Evolutionary conservation across 2,888 invertebrate species (phyloP).

Genomic region (Agrilus cyanescens): DNA sequence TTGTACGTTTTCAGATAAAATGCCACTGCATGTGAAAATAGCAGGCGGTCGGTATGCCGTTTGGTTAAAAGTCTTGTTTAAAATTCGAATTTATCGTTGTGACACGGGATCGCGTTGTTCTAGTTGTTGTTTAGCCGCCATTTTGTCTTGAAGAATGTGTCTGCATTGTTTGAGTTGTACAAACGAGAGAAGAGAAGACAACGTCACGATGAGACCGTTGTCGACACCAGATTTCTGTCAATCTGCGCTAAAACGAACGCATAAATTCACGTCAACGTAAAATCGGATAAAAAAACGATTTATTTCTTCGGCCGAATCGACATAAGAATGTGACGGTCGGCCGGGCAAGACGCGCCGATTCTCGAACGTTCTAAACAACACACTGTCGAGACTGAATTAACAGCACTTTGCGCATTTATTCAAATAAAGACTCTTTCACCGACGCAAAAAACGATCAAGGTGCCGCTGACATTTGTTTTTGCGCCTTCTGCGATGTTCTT

Average conservation of each 20-base stretch:
- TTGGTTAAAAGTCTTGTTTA: slow-evolving; percentile 28
- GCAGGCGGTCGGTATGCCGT: slow-evolving; percentile 19
- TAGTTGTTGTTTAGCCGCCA: slow-evolving; percentile 24
- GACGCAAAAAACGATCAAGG: slow-evolving; percentile 23
- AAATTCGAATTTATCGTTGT: slow-evolving; percentile 24
- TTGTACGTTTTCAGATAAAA: too few species aligned
- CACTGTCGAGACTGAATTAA: slow-evolving; percentile 23
- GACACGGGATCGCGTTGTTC: slow-evolving; percentile 17
- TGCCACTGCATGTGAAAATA: too few species aligned
- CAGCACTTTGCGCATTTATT: slow-evolving; percentile 28
- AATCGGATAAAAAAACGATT: slow-evolving; percentile 35
- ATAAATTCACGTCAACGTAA: slow-evolving; percentile 31
- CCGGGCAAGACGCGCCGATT: slow-evolving; percentile 5
- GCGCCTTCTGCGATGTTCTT: slow-evolving; percentile 26
- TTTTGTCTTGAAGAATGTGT: slow-evolving; percentile 30
- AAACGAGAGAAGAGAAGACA: slow-evolving; percentile 17
- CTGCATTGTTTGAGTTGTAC: slow-evolving; percentile 26
- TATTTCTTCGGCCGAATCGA: slow-evolving; percentile 27
- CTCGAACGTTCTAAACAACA: slow-evolving; percentile 19
- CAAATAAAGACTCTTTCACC: slow-evolving; percentile 18
- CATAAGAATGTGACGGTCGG: slow-evolving; percentile 20
- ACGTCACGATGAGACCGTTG: slow-evolving; percentile 21
- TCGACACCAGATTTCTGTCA: slow-evolving; percentile 32
- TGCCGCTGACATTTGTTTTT: slow-evolving; percentile 32
- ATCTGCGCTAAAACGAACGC: slow-evolving; percentile 25